Base-by-base conservation (phyloP, 1,140 invertebrate genomes). In the Pseudomyrmex dendroicus region DNA sequence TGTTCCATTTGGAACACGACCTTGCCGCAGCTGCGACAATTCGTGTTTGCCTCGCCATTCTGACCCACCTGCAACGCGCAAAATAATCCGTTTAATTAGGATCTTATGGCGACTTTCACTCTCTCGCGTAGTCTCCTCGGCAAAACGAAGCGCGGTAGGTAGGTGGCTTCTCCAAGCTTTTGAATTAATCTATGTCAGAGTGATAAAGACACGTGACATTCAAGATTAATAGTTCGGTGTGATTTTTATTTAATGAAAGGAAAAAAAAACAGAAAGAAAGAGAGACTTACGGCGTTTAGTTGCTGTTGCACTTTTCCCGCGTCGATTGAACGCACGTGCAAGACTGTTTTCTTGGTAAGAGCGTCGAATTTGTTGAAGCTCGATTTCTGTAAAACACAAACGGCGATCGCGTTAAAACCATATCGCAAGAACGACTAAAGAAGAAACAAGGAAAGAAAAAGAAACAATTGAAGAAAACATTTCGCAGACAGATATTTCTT, bases 1-100 rank as follows among this genome's bases (percentile, higher is more conserved):
- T 98, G 96, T 93, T 99, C 98, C 98, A 99, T 98, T 94, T 98
- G 98, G 94, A 98, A 99, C 10, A 98, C 98, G 73, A 97, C 96
- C 90, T 98, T 97, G n/a, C 95, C 95, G 93, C 98, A 99, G 82
- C 96, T 96, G 88, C 96, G 96, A 91, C 98, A 99, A 76, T 95
- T 96, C 1, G 94, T 94, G 84, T 94, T 95, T 57, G 92, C 91
- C 66, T 96, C 94, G 25, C 93, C 91, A 89, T 94, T 93, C 84
- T 94, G 92, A 61, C 91, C 91, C 73, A 94, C 93, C 93, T 94
- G 86, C 48, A 44, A 80, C 12, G 66, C 54, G 17, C 56, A 84
- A 35, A 83, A 68, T 70, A 52, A 52, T 2, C 62, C 35, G 67
- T 87, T 73, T 74, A 22, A 35, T 25, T 50, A 7, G 20, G 17